phyloP scores from a whole-genome alignment of 2,888 invertebrate genomes.

The Dendrolimus houi region DNA sequence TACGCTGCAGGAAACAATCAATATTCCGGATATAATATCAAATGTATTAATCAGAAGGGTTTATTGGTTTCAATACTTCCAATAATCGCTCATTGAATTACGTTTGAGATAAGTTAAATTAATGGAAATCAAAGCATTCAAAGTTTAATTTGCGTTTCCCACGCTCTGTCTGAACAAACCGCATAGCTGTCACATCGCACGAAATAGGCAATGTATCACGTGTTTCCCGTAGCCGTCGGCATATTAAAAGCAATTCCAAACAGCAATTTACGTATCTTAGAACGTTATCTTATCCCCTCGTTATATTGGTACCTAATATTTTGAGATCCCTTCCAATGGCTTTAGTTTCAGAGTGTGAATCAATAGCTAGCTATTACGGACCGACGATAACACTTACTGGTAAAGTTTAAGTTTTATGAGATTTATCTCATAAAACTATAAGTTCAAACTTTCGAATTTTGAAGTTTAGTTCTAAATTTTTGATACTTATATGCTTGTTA shows the following conservation, averaged over 20 bases:
- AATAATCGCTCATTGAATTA: not conserved
- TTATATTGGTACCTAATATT: conserved; percentile 30
- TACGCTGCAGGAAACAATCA: no score
- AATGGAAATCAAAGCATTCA: not conserved
- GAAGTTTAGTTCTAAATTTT: not conserved
- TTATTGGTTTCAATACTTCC: not conserved
- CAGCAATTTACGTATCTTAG: conserved; percentile 54
- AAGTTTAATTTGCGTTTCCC: not conserved
- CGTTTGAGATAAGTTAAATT: not conserved
- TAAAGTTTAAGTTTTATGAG: conserved; percentile 33
- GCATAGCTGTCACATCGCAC: not conserved
- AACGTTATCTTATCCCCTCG: conserved; percentile 10
- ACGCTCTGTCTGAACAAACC: not conserved
- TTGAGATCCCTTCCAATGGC: conserved; percentile 45
- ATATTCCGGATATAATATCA: no score
- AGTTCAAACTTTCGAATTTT: no score
- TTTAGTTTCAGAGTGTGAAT: conserved; percentile 50
- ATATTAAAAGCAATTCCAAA: conserved; percentile 55
- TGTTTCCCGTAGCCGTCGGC: conserved; percentile 32
- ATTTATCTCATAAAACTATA: conserved; percentile 14
- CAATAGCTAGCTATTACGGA: conserved; percentile 45
- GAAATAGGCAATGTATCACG: not conserved
- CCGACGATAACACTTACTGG: conserved; percentile 40
- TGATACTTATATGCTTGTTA: not conserved
- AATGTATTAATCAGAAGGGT: not conserved